Evolutionary conservation across 2,797 vertebrate species (phyloP).

Genomic region (Crypturellus tataupa): DNA sequence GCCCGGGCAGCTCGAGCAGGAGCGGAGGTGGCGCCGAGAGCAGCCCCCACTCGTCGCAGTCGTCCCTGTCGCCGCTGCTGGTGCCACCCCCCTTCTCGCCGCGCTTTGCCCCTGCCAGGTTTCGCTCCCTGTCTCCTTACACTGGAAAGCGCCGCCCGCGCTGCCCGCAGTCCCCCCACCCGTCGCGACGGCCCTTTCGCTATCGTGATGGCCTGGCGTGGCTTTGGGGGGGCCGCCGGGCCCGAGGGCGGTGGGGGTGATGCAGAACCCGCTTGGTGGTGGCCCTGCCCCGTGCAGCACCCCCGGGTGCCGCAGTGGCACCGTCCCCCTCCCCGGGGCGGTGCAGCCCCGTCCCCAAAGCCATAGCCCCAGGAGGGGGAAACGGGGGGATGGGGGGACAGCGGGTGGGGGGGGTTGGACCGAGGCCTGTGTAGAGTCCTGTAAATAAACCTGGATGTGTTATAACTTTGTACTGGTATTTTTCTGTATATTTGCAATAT

Average conservation of each 20-base stretch:
- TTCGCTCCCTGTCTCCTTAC: not conserved
- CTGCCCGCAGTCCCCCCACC: no score
- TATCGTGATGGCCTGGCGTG: no score
- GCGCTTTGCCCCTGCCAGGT: not conserved
- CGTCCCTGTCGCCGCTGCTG: no score
- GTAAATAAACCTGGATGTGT: constrained; percentile 78
- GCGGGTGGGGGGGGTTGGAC: not conserved
- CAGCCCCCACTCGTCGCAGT: no score
- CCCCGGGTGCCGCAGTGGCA: not conserved
- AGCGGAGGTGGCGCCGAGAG: not conserved
- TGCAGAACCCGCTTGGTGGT: no score
- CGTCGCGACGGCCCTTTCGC: no score
- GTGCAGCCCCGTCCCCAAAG: constrained; percentile 25
- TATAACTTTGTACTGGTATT: constrained; percentile 77
- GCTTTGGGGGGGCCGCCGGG: no score
- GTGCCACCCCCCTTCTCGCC: not conserved
- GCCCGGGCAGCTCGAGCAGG: not conserved
- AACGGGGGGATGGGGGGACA: no score
- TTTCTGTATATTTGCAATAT: constrained; percentile 82
- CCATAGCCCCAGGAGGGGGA: constrained; percentile 1
- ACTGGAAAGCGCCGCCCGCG: not conserved
- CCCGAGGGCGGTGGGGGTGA: no score
- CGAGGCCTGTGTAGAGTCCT: constrained; percentile 67
- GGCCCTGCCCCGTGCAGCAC: no score
- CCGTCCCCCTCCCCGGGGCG: not conserved